Conservation (phyloP, 1,140 invertebrate genomes). For the Drosophila sp. region DNA sequence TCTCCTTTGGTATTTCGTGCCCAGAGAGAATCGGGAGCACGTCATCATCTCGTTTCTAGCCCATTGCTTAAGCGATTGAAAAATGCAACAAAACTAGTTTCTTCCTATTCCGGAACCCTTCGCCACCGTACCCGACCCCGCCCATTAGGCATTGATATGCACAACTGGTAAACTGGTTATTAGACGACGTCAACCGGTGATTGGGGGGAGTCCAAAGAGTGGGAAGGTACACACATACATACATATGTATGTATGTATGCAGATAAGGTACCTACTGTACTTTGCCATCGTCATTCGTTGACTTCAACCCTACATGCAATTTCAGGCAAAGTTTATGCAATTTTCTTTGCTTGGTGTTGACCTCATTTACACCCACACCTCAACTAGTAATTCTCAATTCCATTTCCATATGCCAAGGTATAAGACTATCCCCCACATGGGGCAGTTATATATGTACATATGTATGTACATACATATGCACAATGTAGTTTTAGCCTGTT, state of each 20-base stretch:
- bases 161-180: constrained; percentile 53
- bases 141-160: constrained; percentile 41
- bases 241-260: not conserved
- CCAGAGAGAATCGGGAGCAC: constrained; percentile 11
- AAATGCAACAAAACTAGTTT: constrained; percentile 69
- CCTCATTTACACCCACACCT: constrained; percentile 55
- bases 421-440: not conserved
- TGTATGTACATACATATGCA: too few relatives aligned
- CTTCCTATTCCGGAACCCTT: constrained; percentile 7
- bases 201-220: not conserved
- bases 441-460: not conserved
- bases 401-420: not conserved
- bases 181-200: constrained; percentile 1
- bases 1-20: constrained; percentile 48
- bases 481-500: constrained; percentile 18
- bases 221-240: not conserved
- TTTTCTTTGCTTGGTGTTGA: constrained; percentile 50
- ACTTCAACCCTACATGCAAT: constrained; percentile 12
- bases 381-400: not conserved
- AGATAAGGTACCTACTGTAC: constrained; percentile 48
- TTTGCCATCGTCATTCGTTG: constrained; percentile 34
- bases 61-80: constrained; percentile 54
- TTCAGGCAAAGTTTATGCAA: constrained; percentile 29
- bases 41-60: constrained; percentile 8
- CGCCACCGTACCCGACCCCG: not conserved